Percentiles rank a stretch among this genome's conserved stretches.
phyloP scores from a whole-genome alignment of 1,140 invertebrate species.

The Lordiphosa stackelbergi region DNA sequence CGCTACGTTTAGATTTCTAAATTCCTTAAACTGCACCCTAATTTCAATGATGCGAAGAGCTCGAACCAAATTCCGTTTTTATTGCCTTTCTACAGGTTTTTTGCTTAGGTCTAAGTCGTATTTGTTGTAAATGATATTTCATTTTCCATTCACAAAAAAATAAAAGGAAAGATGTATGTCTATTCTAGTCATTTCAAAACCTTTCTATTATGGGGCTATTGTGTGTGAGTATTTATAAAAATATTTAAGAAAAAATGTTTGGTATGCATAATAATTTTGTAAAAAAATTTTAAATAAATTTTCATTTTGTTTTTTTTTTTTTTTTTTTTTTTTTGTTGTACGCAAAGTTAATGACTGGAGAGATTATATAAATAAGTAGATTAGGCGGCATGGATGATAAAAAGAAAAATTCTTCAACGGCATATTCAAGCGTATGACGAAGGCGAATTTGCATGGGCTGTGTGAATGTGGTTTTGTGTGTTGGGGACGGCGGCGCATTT shows the following conservation, averaged over 20 bases:
- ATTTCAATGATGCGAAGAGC: no score
- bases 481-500: slow-evolving; percentile 42
- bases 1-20: no score
- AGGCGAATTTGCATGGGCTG: slow-evolving; percentile 19
- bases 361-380: slow-evolving; percentile 62
- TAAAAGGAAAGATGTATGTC: no score
- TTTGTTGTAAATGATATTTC: no score
- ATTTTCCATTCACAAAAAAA: no score
- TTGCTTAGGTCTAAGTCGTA: no score
- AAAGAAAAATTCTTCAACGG: slow-evolving; percentile 53
- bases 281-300: slow-evolving; percentile 51
- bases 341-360: slow-evolving; percentile 76
- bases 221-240: slow-evolving; percentile 32
- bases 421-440: slow-evolving; percentile 49
- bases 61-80: no score
- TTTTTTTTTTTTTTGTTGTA: slow-evolving; percentile 33
- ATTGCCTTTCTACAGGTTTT: no score
- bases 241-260: slow-evolving; percentile 31
- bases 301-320: slow-evolving; percentile 17
- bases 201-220: slow-evolving; percentile 15
- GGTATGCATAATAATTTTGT: slow-evolving; percentile 58
- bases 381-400: slow-evolving; percentile 17
- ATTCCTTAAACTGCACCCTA: no score
- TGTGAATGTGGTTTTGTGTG: slow-evolving; percentile 22
- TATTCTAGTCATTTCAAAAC: neutral